These are phyloP conservation scores for Zaprionus lineosus DNA, from an alignment of 2,888 invertebrate species.

Conservation along the genomic window DNA sequence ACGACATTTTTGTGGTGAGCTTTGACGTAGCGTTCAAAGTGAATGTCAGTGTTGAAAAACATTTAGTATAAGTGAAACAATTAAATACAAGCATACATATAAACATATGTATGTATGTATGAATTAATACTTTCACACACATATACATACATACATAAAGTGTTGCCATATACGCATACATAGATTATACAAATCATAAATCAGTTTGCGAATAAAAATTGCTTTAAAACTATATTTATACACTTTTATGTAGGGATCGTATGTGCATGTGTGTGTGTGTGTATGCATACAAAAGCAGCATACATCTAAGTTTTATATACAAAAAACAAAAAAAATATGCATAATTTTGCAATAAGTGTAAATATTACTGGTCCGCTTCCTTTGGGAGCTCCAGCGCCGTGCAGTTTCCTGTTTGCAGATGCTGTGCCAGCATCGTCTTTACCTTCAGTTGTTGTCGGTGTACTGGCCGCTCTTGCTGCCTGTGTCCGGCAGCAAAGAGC, in stretches of 20 bases:
- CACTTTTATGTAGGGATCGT: background rate
- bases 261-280: background rate
- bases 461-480: conserved; percentile 17
- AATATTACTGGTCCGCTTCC: conserved; percentile 60
- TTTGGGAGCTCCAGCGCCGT: conserved; percentile 71
- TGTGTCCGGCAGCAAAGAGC: conserved; percentile 27
- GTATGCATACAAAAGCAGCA: conserved; percentile 6
- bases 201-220: conserved; percentile 17
- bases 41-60: no score
- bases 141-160: background rate
- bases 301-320: conserved; percentile 18
- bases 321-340: conserved; percentile 40
- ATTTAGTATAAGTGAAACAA: background rate
- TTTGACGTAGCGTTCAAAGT: no score
- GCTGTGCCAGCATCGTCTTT: conserved; percentile 9
- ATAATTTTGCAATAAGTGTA: conserved; percentile 61
- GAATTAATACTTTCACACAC: background rate
- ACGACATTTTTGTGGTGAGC: no score
- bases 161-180: background rate
- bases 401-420: conserved; percentile 65
- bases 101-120: background rate
- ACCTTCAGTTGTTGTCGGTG: background rate
- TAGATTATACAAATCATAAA: conserved; percentile 6
- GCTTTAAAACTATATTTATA: conserved; percentile 5
- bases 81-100: background rate